phyloP scores from a whole-genome alignment of 2,888 invertebrate genomes.

The Melanophora roralis region DNA sequence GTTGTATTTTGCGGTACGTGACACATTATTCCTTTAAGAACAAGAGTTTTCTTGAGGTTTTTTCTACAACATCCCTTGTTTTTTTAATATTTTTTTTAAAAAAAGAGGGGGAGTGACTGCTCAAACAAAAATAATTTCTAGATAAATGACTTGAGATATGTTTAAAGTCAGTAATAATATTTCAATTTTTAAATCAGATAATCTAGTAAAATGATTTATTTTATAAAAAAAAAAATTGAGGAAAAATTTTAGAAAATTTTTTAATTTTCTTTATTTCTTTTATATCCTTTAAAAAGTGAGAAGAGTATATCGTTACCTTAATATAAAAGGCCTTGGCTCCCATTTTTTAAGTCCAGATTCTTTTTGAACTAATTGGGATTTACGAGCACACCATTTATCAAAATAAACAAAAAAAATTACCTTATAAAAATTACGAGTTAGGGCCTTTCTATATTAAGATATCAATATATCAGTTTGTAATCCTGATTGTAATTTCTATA shows the following conservation, averaged over 20 bases:
- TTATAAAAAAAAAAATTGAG: background rate
- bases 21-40: constrained; percentile 26
- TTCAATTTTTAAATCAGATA: constrained; percentile 15
- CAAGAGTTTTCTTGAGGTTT: background rate
- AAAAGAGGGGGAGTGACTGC: background rate
- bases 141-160: constrained; percentile 47
- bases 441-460: too few species aligned
- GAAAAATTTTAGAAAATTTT: background rate
- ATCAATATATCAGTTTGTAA: too few species aligned
- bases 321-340: too few species aligned
- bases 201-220: background rate
- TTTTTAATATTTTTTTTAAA: background rate
- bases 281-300: background rate
- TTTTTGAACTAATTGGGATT: too few species aligned
- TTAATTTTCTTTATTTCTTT: background rate
- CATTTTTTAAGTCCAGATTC: too few species aligned
- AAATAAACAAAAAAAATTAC: too few species aligned
- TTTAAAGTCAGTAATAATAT: constrained; percentile 51
- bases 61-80: constrained; percentile 35
- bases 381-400: too few species aligned
- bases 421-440: too few species aligned
- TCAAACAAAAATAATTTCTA: background rate
- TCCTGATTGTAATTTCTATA: too few species aligned
- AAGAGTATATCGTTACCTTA: too few species aligned
- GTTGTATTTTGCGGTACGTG: constrained; percentile 44